A percentile compares a stretch with the other conserved stretches of the same genome.
Evolutionary conservation across 2,113 vertebrate genomes (phyloP).

Genomic region (Rhinoptilus africanus): DNA sequence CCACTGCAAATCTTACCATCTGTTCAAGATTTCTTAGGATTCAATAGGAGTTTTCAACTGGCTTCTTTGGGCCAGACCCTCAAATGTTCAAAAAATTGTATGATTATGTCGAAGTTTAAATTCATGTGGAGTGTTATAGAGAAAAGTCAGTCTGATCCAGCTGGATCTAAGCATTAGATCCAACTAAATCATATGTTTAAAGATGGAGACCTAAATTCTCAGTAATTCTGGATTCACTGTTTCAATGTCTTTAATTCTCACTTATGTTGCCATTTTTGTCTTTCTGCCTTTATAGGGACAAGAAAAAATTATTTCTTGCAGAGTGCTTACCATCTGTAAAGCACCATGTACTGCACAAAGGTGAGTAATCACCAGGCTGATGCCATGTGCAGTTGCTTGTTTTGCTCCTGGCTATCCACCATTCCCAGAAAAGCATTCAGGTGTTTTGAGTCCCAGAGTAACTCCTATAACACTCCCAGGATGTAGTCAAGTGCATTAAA

Average conservation of each 20-base stretch:
- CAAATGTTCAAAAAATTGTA: neutral
- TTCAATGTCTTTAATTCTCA: neutral
- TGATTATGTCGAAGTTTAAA: neutral
- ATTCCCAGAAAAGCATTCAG: neutral
- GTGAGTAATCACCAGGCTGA: neutral
- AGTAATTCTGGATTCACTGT: neutral
- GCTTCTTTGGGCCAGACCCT: neutral
- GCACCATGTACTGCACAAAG: neutral
- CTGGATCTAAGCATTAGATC: neutral
- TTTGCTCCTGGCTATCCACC: neutral
- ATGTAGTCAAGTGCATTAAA: neutral
- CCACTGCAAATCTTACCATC: neutral
- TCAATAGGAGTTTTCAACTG: neutral
- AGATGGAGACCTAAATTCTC: neutral
- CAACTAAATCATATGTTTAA: neutral
- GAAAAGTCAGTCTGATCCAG: neutral
- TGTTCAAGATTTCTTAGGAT: constrained; percentile 6
- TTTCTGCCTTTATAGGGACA: neutral
- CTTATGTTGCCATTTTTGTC: neutral
- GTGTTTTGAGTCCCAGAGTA: neutral
- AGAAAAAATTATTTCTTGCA: neutral
- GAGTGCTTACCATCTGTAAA: neutral
- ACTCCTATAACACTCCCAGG: neutral
- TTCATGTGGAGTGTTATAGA: neutral
- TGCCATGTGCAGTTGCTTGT: neutral